A percentile compares a stretch with the other conserved stretches of the same genome.
phyloP scores from a whole-genome alignment of 1,140 invertebrate genomes.

The Eulimnadia texana region DNA sequence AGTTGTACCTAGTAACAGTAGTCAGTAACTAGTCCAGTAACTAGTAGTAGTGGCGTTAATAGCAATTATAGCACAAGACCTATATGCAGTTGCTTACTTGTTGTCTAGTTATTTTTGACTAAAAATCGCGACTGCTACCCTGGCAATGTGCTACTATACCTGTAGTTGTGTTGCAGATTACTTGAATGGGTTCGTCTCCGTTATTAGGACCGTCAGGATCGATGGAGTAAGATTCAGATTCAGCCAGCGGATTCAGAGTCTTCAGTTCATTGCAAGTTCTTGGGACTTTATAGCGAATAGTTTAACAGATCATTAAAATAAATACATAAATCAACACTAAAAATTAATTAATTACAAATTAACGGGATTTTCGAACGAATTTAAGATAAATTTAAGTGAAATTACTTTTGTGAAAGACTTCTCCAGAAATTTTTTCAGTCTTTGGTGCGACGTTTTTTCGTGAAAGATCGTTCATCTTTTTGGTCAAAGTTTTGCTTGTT shows the following conservation, averaged over 20 bases:
- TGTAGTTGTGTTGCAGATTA: neutral
- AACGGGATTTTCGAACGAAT: too few species aligned
- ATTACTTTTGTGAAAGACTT: too few species aligned
- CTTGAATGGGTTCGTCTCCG: neutral
- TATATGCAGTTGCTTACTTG: neutral
- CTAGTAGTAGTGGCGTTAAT: neutral
- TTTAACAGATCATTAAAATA: too few species aligned
- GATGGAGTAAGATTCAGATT: neutral
- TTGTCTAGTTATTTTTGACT: neutral
- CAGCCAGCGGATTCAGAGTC: neutral
- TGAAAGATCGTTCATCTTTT: too few species aligned
- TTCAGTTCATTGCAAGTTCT: neutral
- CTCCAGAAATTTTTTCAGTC: too few species aligned
- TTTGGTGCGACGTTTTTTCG: too few species aligned
- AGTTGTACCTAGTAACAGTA: neutral
- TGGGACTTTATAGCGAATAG: neutral
- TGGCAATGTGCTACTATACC: neutral
- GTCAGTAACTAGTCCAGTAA: neutral
- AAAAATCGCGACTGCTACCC: neutral
- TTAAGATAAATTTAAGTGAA: too few species aligned
- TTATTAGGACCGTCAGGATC: neutral
- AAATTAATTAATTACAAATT: too few species aligned
- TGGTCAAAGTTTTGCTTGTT: too few species aligned
- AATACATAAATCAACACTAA: too few species aligned
- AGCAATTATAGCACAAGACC: neutral